Evolutionary conservation across 2,113 vertebrate species (phyloP).

Genomic region (Anolis carolinensis): DNA sequence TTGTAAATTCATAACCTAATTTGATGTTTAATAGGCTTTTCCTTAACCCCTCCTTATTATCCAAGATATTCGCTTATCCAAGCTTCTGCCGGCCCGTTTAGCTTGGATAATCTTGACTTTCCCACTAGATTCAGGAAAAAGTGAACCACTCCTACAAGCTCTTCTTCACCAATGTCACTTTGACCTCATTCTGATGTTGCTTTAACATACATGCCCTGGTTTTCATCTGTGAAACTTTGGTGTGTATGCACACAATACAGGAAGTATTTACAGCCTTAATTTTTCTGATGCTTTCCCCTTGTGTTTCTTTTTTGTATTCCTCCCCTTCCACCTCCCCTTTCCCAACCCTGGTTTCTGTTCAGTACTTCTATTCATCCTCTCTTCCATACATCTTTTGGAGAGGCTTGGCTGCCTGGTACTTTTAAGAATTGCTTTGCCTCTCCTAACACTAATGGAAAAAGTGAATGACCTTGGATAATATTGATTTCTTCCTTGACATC

Average conservation of each 20-base stretch:
- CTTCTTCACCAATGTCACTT: no score
- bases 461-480: slow-evolving; percentile 22
- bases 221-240: no score
- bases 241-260: neutral
- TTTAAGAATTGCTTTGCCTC: slow-evolving; percentile 2
- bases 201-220: no score
- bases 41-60: no score
- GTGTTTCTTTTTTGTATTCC: neutral
- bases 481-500: slow-evolving; percentile 21
- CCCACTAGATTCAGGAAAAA: no score
- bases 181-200: no score
- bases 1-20: no score
- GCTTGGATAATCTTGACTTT: no score
- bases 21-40: no score
- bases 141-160: no score
- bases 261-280: neutral
- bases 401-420: neutral
- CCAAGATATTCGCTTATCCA: no score
- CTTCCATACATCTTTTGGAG: neutral
- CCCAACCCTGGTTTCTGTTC: neutral
- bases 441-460: neutral
- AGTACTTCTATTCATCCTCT: neutral
- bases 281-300: neutral
- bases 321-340: neutral
- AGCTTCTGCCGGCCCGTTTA: no score